These are phyloP conservation scores for Melipona beecheii DNA, from an alignment of 2,888 invertebrate species.

Conservation along the genomic window DNA sequence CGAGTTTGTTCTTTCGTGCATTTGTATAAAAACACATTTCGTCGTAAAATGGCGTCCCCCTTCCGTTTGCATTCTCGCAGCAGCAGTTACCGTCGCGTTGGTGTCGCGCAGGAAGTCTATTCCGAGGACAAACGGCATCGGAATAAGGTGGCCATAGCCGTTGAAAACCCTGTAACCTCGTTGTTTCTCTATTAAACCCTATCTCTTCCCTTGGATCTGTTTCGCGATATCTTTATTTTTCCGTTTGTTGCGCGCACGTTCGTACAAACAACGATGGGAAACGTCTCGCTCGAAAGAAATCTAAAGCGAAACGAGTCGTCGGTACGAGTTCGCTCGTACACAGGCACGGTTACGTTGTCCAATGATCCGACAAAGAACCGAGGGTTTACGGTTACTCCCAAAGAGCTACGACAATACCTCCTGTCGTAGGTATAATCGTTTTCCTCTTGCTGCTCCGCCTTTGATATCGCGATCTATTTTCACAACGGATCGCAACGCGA, in stretches of 20 bases:
- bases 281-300: not conserved
- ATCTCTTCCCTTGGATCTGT: conserved; percentile 12
- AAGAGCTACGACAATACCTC: not conserved
- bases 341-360: conserved; percentile 3
- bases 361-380: conserved; percentile 10
- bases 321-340: conserved; percentile 13
- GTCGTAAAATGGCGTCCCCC: not conserved
- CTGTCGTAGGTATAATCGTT: not conserved
- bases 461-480: not conserved
- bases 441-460: not conserved
- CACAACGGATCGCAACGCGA: no score
- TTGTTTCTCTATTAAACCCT: conserved; percentile 7
- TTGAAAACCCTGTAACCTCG: not conserved
- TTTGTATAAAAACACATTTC: not conserved
- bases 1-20: not conserved
- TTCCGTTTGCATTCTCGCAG: not conserved
- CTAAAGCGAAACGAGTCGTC: conserved; percentile 25
- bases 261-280: not conserved
- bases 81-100: not conserved
- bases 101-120: not conserved
- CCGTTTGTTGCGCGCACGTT: not conserved
- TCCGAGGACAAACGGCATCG: conserved; percentile 7
- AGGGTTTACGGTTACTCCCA: conserved; percentile 12
- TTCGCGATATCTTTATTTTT: conserved; percentile 11
- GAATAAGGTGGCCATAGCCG: not conserved